phyloP scores from a whole-genome alignment of 2,797 vertebrate species.

The Trematomus bernacchii region DNA sequence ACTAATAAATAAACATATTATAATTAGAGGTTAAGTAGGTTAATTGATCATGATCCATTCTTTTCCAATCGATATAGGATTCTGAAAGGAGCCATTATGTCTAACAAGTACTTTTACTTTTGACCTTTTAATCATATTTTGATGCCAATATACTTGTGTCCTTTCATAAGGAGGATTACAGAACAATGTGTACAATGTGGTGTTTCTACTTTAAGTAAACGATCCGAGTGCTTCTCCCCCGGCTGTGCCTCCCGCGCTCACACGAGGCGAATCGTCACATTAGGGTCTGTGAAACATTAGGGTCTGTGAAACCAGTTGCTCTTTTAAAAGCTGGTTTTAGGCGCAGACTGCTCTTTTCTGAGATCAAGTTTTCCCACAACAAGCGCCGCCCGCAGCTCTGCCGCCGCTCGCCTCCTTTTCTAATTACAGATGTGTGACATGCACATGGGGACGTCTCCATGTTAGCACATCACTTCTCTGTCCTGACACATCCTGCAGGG shows the following conservation, averaged over 20 bases:
- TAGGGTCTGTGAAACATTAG: constrained; percentile 63
- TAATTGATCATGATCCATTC: too few relatives aligned
- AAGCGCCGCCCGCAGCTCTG: constrained; percentile 71
- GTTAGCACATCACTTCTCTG: constrained; percentile 83
- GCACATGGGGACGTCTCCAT: constrained; percentile 74
- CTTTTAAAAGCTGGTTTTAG: constrained; percentile 67
- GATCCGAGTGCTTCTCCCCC: background rate
- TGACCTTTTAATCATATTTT: too few relatives aligned
- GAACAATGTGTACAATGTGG: too few relatives aligned
- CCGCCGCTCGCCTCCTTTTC: constrained; percentile 66
- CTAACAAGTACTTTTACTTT: too few relatives aligned
- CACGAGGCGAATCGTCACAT: constrained; percentile 50
- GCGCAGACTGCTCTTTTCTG: constrained; percentile 75
- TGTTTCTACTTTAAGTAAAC: too few relatives aligned
- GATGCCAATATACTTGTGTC: too few relatives aligned
- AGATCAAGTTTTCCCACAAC: constrained; percentile 70
- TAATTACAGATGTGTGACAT: constrained; percentile 85
- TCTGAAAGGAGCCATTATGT: too few relatives aligned
- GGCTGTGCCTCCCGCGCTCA: constrained; percentile 26
- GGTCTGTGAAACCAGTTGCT: constrained; percentile 73
- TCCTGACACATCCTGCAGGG: constrained; percentile 82
- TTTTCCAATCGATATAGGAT: too few relatives aligned
- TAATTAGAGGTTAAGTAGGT: too few relatives aligned
- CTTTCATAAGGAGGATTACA: too few relatives aligned
- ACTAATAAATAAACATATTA: too few relatives aligned